phyloP scores from a whole-genome alignment of 2,888 invertebrate species.

The Lasioglossum figueresi region DNA sequence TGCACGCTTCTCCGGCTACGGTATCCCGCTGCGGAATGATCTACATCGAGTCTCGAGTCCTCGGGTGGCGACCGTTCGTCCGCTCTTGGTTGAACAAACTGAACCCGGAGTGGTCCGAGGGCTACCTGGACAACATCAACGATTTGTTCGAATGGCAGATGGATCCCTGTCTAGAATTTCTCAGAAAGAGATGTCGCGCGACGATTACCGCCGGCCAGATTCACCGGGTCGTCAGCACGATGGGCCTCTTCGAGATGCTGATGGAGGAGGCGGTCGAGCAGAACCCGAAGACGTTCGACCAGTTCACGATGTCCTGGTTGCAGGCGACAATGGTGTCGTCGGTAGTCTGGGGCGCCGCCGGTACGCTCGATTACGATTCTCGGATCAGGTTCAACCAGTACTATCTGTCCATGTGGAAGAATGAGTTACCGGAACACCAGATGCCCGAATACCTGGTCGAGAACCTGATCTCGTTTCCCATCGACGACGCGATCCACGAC shows the following conservation, averaged over 20 bases:
- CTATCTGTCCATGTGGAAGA: conserved; percentile 86
- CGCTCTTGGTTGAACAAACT: conserved; percentile 91
- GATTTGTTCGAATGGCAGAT: conserved; percentile 91
- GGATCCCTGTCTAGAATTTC: conserved; percentile 90
- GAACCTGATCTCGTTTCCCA: conserved; percentile 90
- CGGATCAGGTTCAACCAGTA: conserved; percentile 88
- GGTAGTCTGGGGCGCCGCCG: conserved; percentile 94
- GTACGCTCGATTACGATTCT: conserved; percentile 90
- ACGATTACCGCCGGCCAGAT: conserved; percentile 89
- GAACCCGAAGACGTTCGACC: conserved; percentile 88
- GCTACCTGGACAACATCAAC: conserved; percentile 86
- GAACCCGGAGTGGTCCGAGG: conserved; percentile 87
- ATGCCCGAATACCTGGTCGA: conserved; percentile 88
- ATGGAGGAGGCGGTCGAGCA: conserved; percentile 89
- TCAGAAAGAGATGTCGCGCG: conserved; percentile 89
- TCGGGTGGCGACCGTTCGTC: conserved; percentile 93
- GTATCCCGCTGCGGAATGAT: conserved; percentile 96
- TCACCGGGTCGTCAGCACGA: conserved; percentile 89
- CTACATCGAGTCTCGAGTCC: conserved; percentile 92
- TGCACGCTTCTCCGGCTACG: conserved; percentile 94
- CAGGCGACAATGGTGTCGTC: conserved; percentile 91
- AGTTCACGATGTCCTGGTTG: conserved; percentile 89
- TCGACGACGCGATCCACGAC: conserved; percentile 92
- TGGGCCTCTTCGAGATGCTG: conserved; percentile 91
- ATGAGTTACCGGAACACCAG: conserved; percentile 84